Conservation (phyloP, 2,888 invertebrate species). For the Hermaeophaga mercurialis region DNA sequence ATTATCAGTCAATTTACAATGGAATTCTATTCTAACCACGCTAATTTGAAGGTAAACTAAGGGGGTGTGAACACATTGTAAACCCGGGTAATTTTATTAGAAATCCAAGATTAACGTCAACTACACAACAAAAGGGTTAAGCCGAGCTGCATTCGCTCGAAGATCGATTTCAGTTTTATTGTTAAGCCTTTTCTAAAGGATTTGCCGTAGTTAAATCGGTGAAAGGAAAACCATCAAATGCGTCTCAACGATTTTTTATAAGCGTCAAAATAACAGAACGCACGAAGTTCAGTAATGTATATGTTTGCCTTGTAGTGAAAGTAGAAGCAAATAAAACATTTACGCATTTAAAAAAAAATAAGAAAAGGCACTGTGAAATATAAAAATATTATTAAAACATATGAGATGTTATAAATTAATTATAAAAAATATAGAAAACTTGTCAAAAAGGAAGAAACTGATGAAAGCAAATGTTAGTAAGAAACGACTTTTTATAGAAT, state of each 20-base stretch:
- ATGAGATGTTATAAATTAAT: no score
- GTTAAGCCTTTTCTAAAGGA: conserved; percentile 30
- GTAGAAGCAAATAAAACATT: no score
- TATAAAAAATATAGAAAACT: no score
- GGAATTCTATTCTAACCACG: conserved; percentile 16
- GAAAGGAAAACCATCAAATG: conserved; percentile 22
- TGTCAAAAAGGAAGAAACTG: no score
- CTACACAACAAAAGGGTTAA: conserved; percentile 35
- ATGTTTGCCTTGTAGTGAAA: not conserved
- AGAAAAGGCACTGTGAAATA: no score
- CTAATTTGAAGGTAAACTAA: conserved; percentile 39
- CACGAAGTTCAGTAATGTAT: conserved; percentile 4
- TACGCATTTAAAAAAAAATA: no score
- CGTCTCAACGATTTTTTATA: conserved; percentile 19
- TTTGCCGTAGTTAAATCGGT: conserved; percentile 23
- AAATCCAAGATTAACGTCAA: conserved; percentile 45
- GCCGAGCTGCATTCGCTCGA: conserved; percentile 23
- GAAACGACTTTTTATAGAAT: no score
- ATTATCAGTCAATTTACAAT: conserved; percentile 15
- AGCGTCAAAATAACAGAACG: conserved; percentile 25
- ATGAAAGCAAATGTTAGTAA: no score
- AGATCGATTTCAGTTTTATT: conserved; percentile 34
- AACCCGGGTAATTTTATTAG: conserved; percentile 41
- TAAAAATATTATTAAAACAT: no score
- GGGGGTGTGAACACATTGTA: conserved; percentile 42